These are phyloP conservation scores for Mylabris phalerata DNA, from an alignment of 1,140 invertebrate genomes.

Conservation along the genomic window DNA sequence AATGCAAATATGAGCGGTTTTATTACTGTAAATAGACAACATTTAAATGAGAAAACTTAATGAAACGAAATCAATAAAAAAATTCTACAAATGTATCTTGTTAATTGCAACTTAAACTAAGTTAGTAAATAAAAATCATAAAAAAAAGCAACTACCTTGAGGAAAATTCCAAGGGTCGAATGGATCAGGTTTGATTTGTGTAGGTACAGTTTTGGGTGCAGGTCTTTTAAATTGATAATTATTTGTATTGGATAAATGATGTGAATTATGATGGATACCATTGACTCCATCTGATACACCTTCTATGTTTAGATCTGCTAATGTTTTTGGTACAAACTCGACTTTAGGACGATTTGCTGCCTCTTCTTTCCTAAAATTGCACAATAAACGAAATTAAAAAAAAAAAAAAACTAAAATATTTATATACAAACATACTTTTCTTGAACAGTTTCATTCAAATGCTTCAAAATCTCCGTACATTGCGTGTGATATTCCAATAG, in stretches of 20 bases:
- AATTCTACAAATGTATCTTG: too few species aligned
- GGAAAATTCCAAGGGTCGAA: slow-evolving; percentile 38
- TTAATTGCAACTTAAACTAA: slow-evolving; percentile 12
- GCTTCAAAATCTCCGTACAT: slow-evolving; percentile 83
- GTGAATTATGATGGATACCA: slow-evolving; percentile 38
- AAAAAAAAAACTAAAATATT: neutral
- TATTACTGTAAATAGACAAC: too few species aligned
- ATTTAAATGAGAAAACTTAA: neutral
- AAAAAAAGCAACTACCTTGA: slow-evolving; percentile 38
- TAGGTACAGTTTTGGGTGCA: slow-evolving; percentile 33
- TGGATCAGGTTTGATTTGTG: slow-evolving; percentile 32
- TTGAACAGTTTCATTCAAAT: slow-evolving; percentile 76
- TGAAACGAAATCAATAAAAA: slow-evolving; percentile 16
- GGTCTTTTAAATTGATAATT: slow-evolving; percentile 27
- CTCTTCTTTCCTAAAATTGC: slow-evolving; percentile 69
- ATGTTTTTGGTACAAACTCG: slow-evolving; percentile 89
- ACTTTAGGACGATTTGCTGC: slow-evolving; percentile 79
- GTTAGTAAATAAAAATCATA: slow-evolving; percentile 27
- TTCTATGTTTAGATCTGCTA: slow-evolving; percentile 81
- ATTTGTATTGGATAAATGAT: slow-evolving; percentile 21
- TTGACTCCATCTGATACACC: slow-evolving; percentile 48
- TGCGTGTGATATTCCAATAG: slow-evolving; percentile 94
- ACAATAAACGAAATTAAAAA: neutral
- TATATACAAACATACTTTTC: slow-evolving; percentile 66
- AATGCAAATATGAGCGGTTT: too few species aligned